Evolutionary conservation across 2,797 vertebrate species (phyloP).

Genomic region (Microctenopoma stevenorrisi): DNA sequence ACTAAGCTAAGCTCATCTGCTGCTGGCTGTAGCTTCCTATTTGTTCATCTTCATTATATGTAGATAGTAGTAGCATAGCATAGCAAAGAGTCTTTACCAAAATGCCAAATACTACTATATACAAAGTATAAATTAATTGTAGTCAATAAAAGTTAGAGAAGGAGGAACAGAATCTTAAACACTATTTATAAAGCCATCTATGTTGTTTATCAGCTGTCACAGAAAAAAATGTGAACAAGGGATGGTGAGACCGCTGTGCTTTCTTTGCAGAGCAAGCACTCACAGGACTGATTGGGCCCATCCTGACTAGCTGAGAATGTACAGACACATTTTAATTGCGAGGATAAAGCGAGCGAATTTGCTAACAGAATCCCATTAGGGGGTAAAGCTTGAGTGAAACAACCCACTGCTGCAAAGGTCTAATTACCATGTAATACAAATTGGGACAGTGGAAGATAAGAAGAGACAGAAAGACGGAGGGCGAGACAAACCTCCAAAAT

Average conservation of each 20-base stretch:
- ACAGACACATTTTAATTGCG: slow-evolving; percentile 53
- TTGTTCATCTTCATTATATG: no score
- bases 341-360: slow-evolving; percentile 32
- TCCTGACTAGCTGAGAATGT: slow-evolving; percentile 46
- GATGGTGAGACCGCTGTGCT: slow-evolving; percentile 22
- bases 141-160: not conserved
- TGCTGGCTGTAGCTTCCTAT: no score
- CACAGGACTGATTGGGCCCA: slow-evolving; percentile 35
- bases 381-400: slow-evolving; percentile 22
- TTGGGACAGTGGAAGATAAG: slow-evolving; percentile 39
- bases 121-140: not conserved
- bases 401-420: slow-evolving; percentile 30
- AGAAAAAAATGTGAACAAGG: slow-evolving; percentile 17
- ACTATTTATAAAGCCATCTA: slow-evolving; percentile 33
- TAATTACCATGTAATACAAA: slow-evolving; percentile 56
- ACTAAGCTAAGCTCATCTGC: no score
- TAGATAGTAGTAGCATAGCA: no score
- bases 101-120: not conserved
- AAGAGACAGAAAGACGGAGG: slow-evolving; percentile 2
- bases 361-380: slow-evolving; percentile 55
- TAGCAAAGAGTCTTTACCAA: not conserved
- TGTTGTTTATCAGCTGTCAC: slow-evolving; percentile 33
- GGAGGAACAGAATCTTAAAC: slow-evolving; percentile 2
- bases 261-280: slow-evolving; percentile 20
- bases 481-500: slow-evolving; percentile 23